A percentile compares a stretch with the other conserved stretches of the same genome.
Conservation (phyloP, 1,140 invertebrate genomes). For the Papilio xuthus region DNA sequence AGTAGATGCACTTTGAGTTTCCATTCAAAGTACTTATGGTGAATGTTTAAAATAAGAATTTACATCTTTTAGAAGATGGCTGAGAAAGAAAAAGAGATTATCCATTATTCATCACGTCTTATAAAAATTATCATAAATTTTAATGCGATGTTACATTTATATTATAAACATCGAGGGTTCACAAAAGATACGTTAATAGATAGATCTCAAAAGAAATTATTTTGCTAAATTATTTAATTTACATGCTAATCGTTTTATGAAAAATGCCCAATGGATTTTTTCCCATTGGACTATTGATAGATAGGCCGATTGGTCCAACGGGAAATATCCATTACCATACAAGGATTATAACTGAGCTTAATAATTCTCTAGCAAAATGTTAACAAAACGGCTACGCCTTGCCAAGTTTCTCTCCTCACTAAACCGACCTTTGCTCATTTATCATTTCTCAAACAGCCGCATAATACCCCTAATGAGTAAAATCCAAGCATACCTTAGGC, state of each 20-base stretch:
- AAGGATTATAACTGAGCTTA: constrained; percentile 51
- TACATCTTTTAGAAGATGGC: background rate
- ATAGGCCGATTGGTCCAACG: too few relatives aligned
- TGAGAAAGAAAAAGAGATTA: background rate
- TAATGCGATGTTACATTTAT: too few relatives aligned
- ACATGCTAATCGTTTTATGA: background rate
- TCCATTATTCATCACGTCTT: background rate
- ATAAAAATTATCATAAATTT: too few relatives aligned
- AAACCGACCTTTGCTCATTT: constrained; percentile 60
- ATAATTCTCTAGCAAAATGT: constrained; percentile 64
- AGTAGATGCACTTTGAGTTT: background rate
- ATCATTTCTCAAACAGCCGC: constrained; percentile 68
- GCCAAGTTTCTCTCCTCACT: constrained; percentile 57
- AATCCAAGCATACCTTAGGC: constrained; percentile 78
- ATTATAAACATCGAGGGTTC: too few relatives aligned
- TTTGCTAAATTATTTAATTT: background rate
- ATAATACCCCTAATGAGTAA: constrained; percentile 80
- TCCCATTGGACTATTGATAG: too few relatives aligned
- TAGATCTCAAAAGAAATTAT: too few relatives aligned
- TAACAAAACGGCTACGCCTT: constrained; percentile 60
- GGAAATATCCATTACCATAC: background rate
- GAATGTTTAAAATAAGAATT: background rate
- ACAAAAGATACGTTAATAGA: too few relatives aligned
- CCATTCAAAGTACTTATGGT: background rate
- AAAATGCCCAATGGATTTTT: background rate